Evolutionary conservation across 2,113 vertebrate species (phyloP), one percentile per base, ranked within the genome.

Genomic region (Hoplias malabaricus): DNA sequence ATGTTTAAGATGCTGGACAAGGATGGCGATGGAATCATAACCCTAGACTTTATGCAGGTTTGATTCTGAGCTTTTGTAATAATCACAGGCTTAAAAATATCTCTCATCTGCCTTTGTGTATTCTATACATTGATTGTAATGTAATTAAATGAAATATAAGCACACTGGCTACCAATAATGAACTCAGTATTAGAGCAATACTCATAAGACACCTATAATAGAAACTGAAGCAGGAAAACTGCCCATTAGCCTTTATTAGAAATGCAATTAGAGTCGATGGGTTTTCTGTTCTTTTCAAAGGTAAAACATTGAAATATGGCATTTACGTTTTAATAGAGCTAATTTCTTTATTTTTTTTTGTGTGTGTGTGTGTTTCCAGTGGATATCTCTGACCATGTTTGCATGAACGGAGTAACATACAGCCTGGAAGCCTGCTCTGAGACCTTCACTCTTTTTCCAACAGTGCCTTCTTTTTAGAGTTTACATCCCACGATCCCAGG

Each of bases 1-100:
- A 95, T 95, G 66, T 98, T 97, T 84, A 91, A 94, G 25, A 88
- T 89, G 0, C 63, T 98, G 89, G 96, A 98, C 84, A 92, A 92
- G 0, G 93, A 96, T 27, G 73, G 78, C 56, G 94, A 96, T 0
- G 93, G 94, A 1, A 53, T 92, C 0, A 90, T 96, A 80, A 85
- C 88, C 3, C 93, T 97, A 0, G 91, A 93, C 78, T 90, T 97
- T 84, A 77, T 89, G 54, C 93, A 96, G 94, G 96, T 96, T 86
- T 10, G 46, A 4, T 33, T 14, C 38, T 9, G 2, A 13, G 1
- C 31, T 48, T 70, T 4, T 4, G n/a, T 48, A 13, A 8, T 33
- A 12, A 56, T 33, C 3, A 9, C 5, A 69, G 23, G 21, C 31
- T 34, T 53, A 23, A 7, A 46, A 40, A 19, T 50, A 27, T 19